phyloP scores from a whole-genome alignment of 1,140 invertebrate genomes.

The Lucilia cuprina region DNA sequence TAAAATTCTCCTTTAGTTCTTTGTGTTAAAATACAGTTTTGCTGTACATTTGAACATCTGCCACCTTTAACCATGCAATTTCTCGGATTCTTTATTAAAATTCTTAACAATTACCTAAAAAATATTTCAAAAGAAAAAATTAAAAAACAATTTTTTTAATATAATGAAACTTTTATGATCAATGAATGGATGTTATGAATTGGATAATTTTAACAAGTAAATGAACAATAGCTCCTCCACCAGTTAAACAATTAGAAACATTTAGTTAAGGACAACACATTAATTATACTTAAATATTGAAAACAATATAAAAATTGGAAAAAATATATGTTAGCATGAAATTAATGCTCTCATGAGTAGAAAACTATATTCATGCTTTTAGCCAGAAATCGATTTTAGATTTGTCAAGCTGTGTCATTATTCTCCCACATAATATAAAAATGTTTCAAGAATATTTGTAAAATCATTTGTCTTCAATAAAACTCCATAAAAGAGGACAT shows the following conservation, averaged over 20 bases:
- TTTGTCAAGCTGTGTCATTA: not conserved
- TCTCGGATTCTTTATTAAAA: too few relatives aligned
- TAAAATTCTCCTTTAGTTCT: too few relatives aligned
- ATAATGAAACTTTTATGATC: not conserved
- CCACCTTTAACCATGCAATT: too few relatives aligned
- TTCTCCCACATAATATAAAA: not conserved
- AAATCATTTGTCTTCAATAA: not conserved
- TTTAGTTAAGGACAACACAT: slow-evolving; percentile 31
- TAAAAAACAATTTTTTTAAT: too few relatives aligned
- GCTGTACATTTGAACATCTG: too few relatives aligned
- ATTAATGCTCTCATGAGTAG: not conserved
- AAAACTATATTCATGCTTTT: not conserved
- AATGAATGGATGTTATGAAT: not conserved
- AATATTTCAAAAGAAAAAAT: too few relatives aligned
- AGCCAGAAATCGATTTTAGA: not conserved
- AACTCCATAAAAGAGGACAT: not conserved
- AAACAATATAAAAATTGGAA: not conserved
- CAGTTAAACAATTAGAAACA: not conserved
- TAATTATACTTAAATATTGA: slow-evolving; percentile 28
- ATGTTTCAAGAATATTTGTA: not conserved
- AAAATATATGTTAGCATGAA: not conserved
- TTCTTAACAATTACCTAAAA: too few relatives aligned
- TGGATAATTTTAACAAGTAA: not conserved
- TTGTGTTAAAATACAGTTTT: too few relatives aligned
- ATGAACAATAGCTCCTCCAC: not conserved